These are phyloP conservation scores for Carassius gibelio DNA, from an alignment of 2,113 vertebrate species.

Conservation along the genomic window DNA sequence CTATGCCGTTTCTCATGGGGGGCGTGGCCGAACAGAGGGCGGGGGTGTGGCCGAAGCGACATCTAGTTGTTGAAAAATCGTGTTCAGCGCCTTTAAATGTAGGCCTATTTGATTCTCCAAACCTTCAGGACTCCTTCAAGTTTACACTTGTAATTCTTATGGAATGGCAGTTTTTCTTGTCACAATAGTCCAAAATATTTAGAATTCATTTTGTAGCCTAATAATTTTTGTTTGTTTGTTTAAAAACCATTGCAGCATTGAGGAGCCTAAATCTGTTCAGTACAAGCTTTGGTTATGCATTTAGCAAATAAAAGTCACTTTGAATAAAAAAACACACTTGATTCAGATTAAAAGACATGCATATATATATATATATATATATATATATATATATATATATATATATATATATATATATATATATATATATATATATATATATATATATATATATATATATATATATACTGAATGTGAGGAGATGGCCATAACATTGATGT, in stretches of 20 bases:
- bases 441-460: neutral
- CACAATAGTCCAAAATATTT: neutral
- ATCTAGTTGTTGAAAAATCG: no score
- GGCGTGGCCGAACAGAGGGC: no score
- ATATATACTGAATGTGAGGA: slow-evolving; percentile 22
- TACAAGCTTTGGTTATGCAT: neutral
- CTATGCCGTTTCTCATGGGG: no score
- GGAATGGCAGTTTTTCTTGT: neutral
- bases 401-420: neutral
- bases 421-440: neutral
- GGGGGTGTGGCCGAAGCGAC: no score
- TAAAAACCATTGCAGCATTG: neutral
- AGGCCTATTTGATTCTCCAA: neutral
- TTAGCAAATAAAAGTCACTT: neutral
- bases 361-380: neutral
- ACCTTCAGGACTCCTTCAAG: neutral
- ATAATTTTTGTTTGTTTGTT: neutral
- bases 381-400: neutral
- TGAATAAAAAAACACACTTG: neutral
- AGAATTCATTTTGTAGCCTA: neutral
- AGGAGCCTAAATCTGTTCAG: neutral
- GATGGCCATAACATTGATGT: slow-evolving; percentile 17
- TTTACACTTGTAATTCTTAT: neutral
- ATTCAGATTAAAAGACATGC: neutral
- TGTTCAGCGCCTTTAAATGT: neutral